A percentile compares a stretch with the other conserved stretches of the same genome.
Conservation (phyloP, 2,797 vertebrate species). For the Gambusia yucatana region DNA sequence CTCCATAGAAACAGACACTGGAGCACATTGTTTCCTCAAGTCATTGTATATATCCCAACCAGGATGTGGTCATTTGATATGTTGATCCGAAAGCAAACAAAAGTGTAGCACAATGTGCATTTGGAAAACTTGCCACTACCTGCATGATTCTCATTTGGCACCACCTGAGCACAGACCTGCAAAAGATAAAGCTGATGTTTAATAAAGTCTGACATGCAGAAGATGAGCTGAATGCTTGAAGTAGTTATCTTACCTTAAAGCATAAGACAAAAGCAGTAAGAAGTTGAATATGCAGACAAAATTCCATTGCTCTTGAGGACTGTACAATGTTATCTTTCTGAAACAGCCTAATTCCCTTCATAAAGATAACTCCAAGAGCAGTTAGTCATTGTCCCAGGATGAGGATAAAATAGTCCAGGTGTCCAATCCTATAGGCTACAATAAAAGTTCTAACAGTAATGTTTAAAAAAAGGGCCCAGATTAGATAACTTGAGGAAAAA, state of each 20-base stretch:
- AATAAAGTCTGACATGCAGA: slow-evolving; percentile 12
- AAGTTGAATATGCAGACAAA: slow-evolving; percentile 62
- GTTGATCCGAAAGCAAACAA: not conserved
- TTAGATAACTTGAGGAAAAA: slow-evolving; percentile 14
- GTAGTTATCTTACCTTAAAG: slow-evolving; percentile 69
- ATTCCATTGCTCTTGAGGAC: slow-evolving; percentile 66
- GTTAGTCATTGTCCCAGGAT: slow-evolving; percentile 65
- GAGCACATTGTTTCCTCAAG: slow-evolving; percentile 9
- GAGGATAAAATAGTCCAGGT: slow-evolving; percentile 50
- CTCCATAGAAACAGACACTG: slow-evolving; percentile 9
- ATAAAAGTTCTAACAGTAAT: not conserved
- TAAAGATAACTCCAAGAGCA: slow-evolving; percentile 50
- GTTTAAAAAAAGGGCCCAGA: not conserved
- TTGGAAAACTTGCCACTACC: slow-evolving; percentile 65
- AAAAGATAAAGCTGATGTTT: slow-evolving; percentile 50
- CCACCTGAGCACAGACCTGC: slow-evolving; percentile 78
- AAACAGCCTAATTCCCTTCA: slow-evolving; percentile 53
- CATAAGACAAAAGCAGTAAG: slow-evolving; percentile 67
- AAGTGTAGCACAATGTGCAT: not conserved
- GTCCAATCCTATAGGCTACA: slow-evolving; percentile 16
- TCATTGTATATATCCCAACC: slow-evolving; percentile 1
- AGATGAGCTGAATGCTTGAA: not conserved
- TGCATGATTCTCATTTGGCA: slow-evolving; percentile 75
- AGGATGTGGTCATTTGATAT: not conserved
- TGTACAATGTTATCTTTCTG: slow-evolving; percentile 13